These are phyloP conservation scores for Ceraclea dissimilis DNA, from an alignment of 2,888 invertebrate species.

Conservation along the genomic window DNA sequence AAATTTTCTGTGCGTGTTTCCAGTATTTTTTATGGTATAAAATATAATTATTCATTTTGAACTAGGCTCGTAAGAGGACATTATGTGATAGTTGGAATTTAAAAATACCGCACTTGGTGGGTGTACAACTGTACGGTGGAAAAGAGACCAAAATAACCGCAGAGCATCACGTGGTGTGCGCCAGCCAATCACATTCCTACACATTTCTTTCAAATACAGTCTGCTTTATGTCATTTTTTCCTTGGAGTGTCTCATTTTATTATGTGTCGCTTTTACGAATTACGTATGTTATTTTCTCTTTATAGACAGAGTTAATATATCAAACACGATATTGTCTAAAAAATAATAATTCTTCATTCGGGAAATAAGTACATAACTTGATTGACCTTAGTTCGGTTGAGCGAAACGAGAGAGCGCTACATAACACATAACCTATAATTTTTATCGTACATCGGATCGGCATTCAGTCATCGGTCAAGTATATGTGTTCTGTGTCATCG, in stretches of 20 bases:
- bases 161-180: constrained; percentile 44
- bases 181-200: constrained; percentile 47
- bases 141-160: constrained; percentile 42
- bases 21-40: too few relatives aligned
- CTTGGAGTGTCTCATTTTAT: background rate
- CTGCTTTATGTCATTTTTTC: background rate
- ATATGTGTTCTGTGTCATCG: too few relatives aligned
- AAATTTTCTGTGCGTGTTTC: too few relatives aligned
- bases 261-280: too few relatives aligned
- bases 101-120: constrained; percentile 52
- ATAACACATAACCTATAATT: constrained; percentile 14
- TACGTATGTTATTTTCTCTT: background rate
- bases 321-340: too few relatives aligned
- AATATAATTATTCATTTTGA: too few relatives aligned
- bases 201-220: constrained; percentile 37
- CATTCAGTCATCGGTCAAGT: too few relatives aligned
- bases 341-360: too few relatives aligned
- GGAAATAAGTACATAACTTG: constrained; percentile 29
- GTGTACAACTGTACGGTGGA: constrained; percentile 31
- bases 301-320: background rate
- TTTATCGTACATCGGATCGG: too few relatives aligned
- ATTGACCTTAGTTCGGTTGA: constrained; percentile 21
- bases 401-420: constrained; percentile 25
- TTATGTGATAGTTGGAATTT: constrained; percentile 32
- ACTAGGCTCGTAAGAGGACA: background rate